phyloP scores from a whole-genome alignment of 1,140 invertebrate genomes.

The Trichoplusia ni region DNA sequence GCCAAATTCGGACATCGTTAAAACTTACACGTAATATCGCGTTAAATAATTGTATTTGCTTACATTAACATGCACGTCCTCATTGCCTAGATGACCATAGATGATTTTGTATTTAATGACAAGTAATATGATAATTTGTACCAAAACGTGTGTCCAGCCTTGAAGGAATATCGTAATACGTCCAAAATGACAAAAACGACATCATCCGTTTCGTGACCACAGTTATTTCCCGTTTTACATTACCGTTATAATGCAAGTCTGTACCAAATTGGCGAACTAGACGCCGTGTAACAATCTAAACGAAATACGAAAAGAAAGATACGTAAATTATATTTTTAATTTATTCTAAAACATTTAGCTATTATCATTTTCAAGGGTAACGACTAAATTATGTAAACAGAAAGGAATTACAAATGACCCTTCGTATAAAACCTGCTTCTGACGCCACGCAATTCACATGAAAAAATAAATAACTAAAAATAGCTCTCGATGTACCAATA shows the following conservation, averaged over 20 bases:
- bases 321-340: conserved; percentile 8
- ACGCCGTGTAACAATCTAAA: conserved; percentile 17
- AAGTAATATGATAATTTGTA: neutral
- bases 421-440: conserved; percentile 5
- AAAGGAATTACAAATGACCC: conserved; percentile 1
- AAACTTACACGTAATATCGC: neutral
- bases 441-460: neutral
- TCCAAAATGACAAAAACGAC: conserved; percentile 47
- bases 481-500: conserved; percentile 10
- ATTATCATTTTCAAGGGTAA: neutral
- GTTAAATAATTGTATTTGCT: conserved; percentile 14
- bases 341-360: neutral
- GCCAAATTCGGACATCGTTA: conserved; percentile 48
- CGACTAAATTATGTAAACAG: neutral
- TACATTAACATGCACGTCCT: conserved; percentile 34
- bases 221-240: conserved; percentile 48
- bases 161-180: conserved; percentile 39
- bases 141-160: conserved; percentile 30
- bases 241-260: conserved; percentile 48
- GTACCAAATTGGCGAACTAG: conserved; percentile 39
- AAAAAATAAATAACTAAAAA: neutral
- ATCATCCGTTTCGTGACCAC: conserved; percentile 51
- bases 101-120: conserved; percentile 1
- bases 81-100: conserved; percentile 31
- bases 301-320: conserved; percentile 20